A percentile compares a stretch with the other conserved stretches of the same genome.
Conservation (phyloP, 1,140 invertebrate species). For the Magallana angulata region DNA sequence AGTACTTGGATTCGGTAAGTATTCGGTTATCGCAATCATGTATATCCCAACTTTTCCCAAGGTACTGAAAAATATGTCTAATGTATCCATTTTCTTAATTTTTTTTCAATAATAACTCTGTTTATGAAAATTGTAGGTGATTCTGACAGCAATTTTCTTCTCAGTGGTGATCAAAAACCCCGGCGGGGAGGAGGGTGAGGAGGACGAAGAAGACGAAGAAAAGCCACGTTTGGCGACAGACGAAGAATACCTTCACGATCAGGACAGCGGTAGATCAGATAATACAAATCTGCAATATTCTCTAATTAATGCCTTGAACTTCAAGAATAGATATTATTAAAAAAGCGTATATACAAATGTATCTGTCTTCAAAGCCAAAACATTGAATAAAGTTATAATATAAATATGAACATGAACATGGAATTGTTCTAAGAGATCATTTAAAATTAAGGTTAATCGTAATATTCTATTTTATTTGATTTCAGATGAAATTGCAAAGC, state of each 20-base stretch:
- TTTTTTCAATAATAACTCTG: too few relatives aligned
- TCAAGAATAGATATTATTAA: background rate
- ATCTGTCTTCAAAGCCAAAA: too few relatives aligned
- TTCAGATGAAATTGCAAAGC: constrained; percentile 43
- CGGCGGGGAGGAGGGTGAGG: constrained; percentile 80
- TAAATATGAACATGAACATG: too few relatives aligned
- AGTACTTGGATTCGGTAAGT: too few relatives aligned
- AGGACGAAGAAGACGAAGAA: constrained; percentile 81
- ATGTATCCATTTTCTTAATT: too few relatives aligned
- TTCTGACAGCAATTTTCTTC: constrained; percentile 81
- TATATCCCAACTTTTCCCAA: too few relatives aligned
- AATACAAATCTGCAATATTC: too few relatives aligned
- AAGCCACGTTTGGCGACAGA: constrained; percentile 72
- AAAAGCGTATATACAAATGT: background rate
- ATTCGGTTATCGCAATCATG: too few relatives aligned
- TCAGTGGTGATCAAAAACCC: constrained; percentile 81
- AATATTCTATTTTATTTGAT: background rate
- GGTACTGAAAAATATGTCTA: too few relatives aligned
- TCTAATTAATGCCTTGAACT: background rate
- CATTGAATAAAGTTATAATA: too few relatives aligned
- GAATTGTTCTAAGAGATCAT: too few relatives aligned
- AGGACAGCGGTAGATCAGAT: constrained; percentile 15
- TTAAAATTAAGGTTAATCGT: too few relatives aligned
- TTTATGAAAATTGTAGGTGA: constrained; percentile 74
- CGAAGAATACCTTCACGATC: constrained; percentile 73